Conservation (phyloP, 2,797 vertebrate species). For the Cichlasoma orientale region DNA sequence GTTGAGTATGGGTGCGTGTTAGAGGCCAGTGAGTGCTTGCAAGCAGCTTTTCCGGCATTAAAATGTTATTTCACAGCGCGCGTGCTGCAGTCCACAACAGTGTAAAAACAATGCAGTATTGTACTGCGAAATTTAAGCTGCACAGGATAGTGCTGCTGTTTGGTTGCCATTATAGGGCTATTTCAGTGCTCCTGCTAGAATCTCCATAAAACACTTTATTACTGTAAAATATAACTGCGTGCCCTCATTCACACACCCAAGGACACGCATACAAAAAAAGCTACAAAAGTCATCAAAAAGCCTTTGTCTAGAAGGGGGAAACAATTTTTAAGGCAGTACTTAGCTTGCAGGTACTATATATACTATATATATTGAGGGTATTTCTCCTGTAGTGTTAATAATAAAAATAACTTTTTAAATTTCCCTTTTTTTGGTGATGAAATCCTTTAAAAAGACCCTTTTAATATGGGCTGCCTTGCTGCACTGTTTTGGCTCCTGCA, state of each 20-base stretch:
- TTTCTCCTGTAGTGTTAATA: background rate
- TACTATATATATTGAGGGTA: background rate
- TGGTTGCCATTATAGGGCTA: background rate
- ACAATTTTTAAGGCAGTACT: background rate
- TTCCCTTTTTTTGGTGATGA: background rate
- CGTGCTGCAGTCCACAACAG: background rate
- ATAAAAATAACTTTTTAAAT: background rate
- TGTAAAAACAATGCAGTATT: background rate
- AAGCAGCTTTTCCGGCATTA: no score
- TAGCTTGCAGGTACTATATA: background rate
- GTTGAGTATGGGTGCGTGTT: background rate
- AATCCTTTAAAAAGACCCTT: constrained; percentile 15
- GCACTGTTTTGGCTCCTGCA: background rate
- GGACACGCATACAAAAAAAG: background rate
- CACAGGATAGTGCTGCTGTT: background rate
- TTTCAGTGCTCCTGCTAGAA: background rate
- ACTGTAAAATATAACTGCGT: background rate
- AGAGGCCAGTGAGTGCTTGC: background rate
- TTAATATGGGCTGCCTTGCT: background rate
- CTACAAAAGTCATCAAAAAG: background rate
- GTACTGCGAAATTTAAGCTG: background rate
- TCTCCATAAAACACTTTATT: background rate
- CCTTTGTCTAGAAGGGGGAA: background rate
- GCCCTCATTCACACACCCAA: background rate
- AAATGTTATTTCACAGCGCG: background rate